Percentiles rank a stretch among this genome's conserved stretches.
These are phyloP conservation scores for Sycophila sp. DNA, from an alignment of 1,140 invertebrate species.

Conservation along the genomic window DNA sequence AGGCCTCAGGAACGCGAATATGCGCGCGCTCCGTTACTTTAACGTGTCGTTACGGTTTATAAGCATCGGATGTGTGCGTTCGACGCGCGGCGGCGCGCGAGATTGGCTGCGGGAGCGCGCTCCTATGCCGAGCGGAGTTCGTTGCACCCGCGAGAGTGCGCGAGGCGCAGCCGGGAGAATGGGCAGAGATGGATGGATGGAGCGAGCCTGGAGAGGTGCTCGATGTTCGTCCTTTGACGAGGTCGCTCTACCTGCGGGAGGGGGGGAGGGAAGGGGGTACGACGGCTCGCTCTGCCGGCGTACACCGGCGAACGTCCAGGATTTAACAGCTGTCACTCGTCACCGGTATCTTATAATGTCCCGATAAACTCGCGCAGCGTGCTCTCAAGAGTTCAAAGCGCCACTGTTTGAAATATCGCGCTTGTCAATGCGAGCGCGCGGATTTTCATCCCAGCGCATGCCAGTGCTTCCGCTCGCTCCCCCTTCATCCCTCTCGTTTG, in stretches of 20 bases:
- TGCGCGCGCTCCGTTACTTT: conserved; percentile 62
- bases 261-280: no score
- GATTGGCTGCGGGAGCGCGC: no score
- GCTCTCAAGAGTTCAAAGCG: neutral
- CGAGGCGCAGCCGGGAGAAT: neutral
- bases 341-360: conserved; percentile 16
- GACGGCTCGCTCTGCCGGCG: neutral
- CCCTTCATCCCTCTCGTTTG: no score
- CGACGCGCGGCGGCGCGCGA: conserved; percentile 39
- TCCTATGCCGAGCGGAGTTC: no score
- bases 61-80: conserved; percentile 59
- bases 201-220: neutral
- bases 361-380: conserved; percentile 7
- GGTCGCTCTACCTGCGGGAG: conserved; percentile 3
- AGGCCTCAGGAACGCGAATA: no score
- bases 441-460: no score
- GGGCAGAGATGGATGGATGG: neutral
- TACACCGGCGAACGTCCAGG: neutral
- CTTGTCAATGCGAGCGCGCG: no score
- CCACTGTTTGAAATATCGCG: no score
- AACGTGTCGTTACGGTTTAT: conserved; percentile 63
- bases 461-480: no score
- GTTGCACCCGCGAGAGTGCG: conserved; percentile 19
- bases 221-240: conserved; percentile 20
- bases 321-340: conserved; percentile 25